Percentiles rank a stretch among this genome's conserved stretches.
These are phyloP conservation scores for Lipophrys pholis DNA, from an alignment of 2,113 vertebrate species.

Conservation along the genomic window DNA sequence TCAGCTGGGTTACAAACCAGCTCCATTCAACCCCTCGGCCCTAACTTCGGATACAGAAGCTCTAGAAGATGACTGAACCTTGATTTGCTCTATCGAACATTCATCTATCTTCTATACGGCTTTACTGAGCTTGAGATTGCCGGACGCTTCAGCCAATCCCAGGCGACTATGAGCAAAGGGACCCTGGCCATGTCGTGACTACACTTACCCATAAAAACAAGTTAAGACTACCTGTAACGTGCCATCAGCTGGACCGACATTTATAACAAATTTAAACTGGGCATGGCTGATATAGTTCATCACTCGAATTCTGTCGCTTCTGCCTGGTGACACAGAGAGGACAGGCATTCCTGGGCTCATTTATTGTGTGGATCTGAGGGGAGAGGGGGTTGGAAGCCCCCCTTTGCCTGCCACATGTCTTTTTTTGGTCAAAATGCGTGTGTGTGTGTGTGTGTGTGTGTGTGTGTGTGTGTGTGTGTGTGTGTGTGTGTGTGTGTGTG, in stretches of 20 bases:
- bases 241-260: background rate
- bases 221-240: background rate
- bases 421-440: constrained; percentile 37
- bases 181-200: too few relatives aligned
- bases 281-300: background rate
- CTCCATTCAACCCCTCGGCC: too few relatives aligned
- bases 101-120: too few relatives aligned
- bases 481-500: constrained; percentile 10
- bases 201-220: background rate
- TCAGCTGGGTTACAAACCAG: too few relatives aligned
- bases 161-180: too few relatives aligned
- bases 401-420: constrained; percentile 35
- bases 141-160: too few relatives aligned
- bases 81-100: too few relatives aligned
- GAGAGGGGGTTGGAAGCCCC: constrained; percentile 22
- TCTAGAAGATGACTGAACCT: too few relatives aligned
- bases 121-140: too few relatives aligned
- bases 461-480: constrained; percentile 10
- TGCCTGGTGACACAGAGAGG: constrained; percentile 17
- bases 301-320: constrained; percentile 1
- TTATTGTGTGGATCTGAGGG: constrained; percentile 42
- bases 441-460: too few relatives aligned
- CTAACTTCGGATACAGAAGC: too few relatives aligned
- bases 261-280: background rate
- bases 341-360: constrained; percentile 51